phyloP scores from a whole-genome alignment of 2,113 vertebrate species.

The Atractosteus spatula region DNA sequence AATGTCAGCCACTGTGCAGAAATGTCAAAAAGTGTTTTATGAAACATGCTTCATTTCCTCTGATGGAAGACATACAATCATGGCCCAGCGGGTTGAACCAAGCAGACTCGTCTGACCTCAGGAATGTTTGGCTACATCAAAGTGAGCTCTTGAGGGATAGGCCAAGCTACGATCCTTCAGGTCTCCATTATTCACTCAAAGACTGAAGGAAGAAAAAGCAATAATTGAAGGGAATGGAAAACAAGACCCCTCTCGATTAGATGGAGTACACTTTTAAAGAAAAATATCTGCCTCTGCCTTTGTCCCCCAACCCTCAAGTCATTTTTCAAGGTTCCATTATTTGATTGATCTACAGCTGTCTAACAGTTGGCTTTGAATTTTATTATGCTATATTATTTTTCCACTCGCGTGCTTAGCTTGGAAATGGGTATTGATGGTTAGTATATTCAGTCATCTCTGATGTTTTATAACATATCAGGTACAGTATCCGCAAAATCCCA shows the following conservation, averaged over 20 bases:
- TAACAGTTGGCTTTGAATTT: neutral
- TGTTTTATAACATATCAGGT: too few species aligned
- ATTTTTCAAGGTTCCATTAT: slow-evolving; percentile 7
- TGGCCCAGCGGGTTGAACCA: neutral
- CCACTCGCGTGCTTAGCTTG: too few species aligned
- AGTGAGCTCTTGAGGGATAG: neutral
- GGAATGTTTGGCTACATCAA: neutral
- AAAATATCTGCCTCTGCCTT: neutral
- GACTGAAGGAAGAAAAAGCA: slow-evolving; percentile 1
- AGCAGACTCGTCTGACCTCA: neutral
- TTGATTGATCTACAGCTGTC: slow-evolving; percentile 5
- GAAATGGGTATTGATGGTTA: too few species aligned
- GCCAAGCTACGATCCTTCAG: neutral
- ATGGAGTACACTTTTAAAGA: neutral
- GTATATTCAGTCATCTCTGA: too few species aligned
- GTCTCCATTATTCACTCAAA: slow-evolving; percentile 5
- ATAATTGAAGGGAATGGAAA: neutral
- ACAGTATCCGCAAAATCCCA: too few species aligned
- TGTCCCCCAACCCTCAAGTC: neutral
- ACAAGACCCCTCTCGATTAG: neutral
- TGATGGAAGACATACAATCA: neutral
- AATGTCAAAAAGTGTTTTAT: too few species aligned
- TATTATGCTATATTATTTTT: too few species aligned
- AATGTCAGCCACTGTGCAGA: too few species aligned
- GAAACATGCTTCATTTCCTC: too few species aligned